Base-by-base conservation (phyloP, 1,140 invertebrate species). In the Drosophila tani region DNA sequence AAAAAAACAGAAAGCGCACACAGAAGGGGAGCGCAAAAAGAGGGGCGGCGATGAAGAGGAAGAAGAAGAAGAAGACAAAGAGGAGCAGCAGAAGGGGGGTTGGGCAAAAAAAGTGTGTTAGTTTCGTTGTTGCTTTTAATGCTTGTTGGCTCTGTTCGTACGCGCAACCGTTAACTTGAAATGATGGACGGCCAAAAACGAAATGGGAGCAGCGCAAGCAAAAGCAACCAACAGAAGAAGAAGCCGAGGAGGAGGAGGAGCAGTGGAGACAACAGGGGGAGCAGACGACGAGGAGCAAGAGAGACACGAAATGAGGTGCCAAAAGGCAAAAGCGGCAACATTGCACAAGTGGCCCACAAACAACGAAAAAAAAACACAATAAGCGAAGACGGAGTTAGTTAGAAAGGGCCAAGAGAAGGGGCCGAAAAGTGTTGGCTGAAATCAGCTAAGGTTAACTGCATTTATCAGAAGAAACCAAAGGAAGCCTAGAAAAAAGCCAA, bases 1-100 rank as follows among this genome's bases (percentile, higher is more conserved):
- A 82, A 86, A 79, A 86, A 86, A 80, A 50, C 83, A 86, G 79
- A 86, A 86, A 86, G 83, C 83, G 68, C 81, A 83, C 82, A 67
- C 71, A 56, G 75, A 41, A 60, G 73, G 43, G 69, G 59, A 27
- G 17, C 47, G 71, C 58, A 45, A 53, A 38, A 43, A 24, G 58
- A 47, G 47, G 35, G 64, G 29, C 45, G 29, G 21, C 24, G 40
- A 38, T n/a, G 29, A 43, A 57, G 24, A 32, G 41, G 50, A 35
- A 17, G 57, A 17, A 35, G 7, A 14, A 15, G 29, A 57, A 21
- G 19, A 32, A 47, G n/a, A 5, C 24, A 14, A 27, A 46, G 51
- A 35, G 51, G 35, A 29, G 32, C 17, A 2, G 35, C 27, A 47
- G 21, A 38, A n/a, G n/a, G 17, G 40, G 50, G 7, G 38, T 29